Base-by-base conservation (phyloP, 1,140 invertebrate species). In the Hirudo medicinalis region DNA sequence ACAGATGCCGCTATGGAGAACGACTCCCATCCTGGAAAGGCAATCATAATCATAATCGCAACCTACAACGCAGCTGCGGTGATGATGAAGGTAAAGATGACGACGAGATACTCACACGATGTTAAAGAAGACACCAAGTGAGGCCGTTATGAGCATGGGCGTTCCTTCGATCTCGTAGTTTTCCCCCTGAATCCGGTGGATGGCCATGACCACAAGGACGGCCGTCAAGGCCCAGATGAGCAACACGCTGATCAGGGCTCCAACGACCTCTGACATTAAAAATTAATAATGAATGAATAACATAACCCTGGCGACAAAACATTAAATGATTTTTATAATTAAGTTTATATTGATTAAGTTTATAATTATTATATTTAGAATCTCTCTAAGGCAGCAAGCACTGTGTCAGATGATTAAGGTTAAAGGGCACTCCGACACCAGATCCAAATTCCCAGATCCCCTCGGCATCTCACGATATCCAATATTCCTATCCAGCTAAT, bases 221-320 rank as follows among this genome's bases (percentile, higher is more conserved):
- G 66, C 72, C 0, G 74, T 75, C 9, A 72, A 19, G 0, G 74
- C 43, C 74, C 74, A 75, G 25, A 75, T 75, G 32, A 74, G 17
- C 3, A 75, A 57, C 17, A 73, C 69, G 55, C 72, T 74, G 19
- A 73, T 49, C 1, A 75, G 60, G 29, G 74, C 74, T 2, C 74
- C 74, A 29, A 75, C 67, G 2, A 75, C 71, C 63, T 75, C 74
- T 60, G 54, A 2, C 3, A 49, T 15, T 49, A 9, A n/a, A n/a
- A n/a, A n/a, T n/a, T n/a, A 49, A 5, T 17, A 49, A 49, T 17
- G 4, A 49, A 49, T 49, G 4, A 49, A 49, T n/a, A n/a, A n/a
- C n/a, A n/a, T n/a, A n/a, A n/a, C n/a, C n/a, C n/a, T n/a, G n/a
- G n/a, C n/a, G n/a, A n/a, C n/a, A n/a, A n/a, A n/a, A n/a, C n/a